Evolutionary conservation across 1,140 invertebrate genomes (phyloP).

Genomic region (Meloidogyne floridensis): DNA sequence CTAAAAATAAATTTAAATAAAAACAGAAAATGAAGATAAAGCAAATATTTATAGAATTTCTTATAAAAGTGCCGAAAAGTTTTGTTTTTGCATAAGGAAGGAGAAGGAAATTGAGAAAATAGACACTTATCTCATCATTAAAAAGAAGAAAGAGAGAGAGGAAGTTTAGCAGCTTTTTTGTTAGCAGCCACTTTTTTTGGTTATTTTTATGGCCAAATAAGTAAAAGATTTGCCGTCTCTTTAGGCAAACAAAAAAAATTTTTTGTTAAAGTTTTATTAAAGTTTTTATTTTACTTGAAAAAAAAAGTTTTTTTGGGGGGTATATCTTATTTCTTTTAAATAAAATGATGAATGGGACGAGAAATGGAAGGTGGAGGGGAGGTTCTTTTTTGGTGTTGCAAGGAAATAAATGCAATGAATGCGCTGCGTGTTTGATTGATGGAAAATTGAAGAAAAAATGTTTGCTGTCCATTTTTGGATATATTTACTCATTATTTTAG

Average conservation of each 20-base stretch:
- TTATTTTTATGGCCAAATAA: background rate
- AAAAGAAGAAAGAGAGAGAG: no score
- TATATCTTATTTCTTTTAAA: background rate
- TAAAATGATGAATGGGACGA: background rate
- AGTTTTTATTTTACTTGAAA: background rate
- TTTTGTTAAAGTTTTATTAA: background rate
- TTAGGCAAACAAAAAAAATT: background rate
- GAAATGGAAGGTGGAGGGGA: background rate
- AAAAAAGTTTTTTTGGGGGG: background rate
- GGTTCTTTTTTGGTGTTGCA: background rate
- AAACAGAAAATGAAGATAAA: background rate
- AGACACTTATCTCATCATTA: conserved; percentile 2
- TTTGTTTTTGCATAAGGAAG: background rate
- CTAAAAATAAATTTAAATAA: background rate
- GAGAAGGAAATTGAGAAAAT: conserved; percentile 8
- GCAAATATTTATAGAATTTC: background rate
- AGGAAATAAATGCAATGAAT: background rate
- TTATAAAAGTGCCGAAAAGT: background rate
- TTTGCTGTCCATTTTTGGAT: conserved; percentile 9
- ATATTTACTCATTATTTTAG: background rate
- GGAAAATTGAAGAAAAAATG: conserved; percentile 9
- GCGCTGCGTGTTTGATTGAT: conserved; percentile 8
- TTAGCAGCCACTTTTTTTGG: background rate
- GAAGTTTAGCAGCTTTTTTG: background rate
- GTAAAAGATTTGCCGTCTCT: background rate